Evolutionary conservation across 2,888 invertebrate species (phyloP), one percentile per base, ranked within the genome.

Genomic region (Leucoma salicis): DNA sequence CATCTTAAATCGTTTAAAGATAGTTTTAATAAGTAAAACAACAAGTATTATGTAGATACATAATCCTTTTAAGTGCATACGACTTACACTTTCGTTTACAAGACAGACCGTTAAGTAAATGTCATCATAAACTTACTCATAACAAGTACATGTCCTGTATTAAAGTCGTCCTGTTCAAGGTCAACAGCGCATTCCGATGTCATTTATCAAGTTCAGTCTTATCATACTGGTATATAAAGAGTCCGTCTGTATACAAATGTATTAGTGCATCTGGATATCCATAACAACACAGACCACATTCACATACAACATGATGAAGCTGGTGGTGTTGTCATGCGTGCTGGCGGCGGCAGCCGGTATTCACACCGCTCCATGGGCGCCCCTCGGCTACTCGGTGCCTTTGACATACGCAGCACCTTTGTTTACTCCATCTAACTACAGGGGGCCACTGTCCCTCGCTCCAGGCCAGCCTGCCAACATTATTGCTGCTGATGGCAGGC

Each of bases 311-410:
- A 90, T 90, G 90, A 72, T 88, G 76, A 88, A 88, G 70, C 76
- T 90, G 90, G 91, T 92, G 89, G 92, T 92, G 78, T 91, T 93
- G 85, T 91, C 90, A 70, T 92, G 92, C 82, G 71, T 92, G 63
- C 59, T 92, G 76, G 91, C 92, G 55, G 81, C 91, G 56, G 92
- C 87, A 57, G 83, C 87, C 46, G 92, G 92, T 14, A 49, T 65
- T 28, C 54, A 58, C 18, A 14, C 69, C 44, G 46, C 56, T 21
- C 53, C 38, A 31, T 32, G 57, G 39, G 51, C 58, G 4, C 55
- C 60, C 7, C 16, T 51, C 11, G 63, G 63, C 4, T 61, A 58
- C 46, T 32, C 49, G 31, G 53, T 74, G 3, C 62, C 71, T 10
- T 4, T 24, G 39, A 37, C 31, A 39, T 49, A 49, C 46, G 6